Evolutionary conservation across 2,113 vertebrate species (phyloP).

Genomic region (Calidris pygmaea): DNA sequence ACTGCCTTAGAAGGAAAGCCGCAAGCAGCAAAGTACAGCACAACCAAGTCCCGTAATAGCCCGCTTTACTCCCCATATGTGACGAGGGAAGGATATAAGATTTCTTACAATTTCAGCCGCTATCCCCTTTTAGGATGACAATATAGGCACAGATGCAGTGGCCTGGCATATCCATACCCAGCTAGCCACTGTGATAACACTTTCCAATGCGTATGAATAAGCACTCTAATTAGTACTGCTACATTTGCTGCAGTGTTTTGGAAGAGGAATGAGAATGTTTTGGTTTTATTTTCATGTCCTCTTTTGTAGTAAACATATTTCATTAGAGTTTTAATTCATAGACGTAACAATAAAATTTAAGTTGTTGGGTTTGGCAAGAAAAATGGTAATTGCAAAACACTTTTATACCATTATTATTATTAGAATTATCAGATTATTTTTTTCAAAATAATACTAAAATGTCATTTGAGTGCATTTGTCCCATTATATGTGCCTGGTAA

Average conservation of each 20-base stretch:
- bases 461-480: background rate
- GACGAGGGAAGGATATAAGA: background rate
- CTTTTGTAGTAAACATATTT: background rate
- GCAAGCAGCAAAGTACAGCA: background rate
- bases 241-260: background rate
- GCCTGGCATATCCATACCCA: background rate
- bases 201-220: background rate
- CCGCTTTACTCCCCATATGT: background rate
- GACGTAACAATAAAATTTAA: background rate
- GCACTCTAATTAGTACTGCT: background rate
- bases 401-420: background rate
- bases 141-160: background rate
- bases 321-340: background rate
- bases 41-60: background rate
- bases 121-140: background rate
- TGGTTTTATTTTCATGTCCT: background rate
- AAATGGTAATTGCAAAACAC: background rate
- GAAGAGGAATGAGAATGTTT: background rate
- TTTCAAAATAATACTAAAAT: background rate
- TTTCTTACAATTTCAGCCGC: background rate
- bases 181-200: background rate
- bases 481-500: background rate
- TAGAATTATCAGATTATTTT: too few relatives aligned
- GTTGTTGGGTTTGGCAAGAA: background rate
- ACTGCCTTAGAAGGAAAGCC: background rate